Conservation (phyloP, 2,797 vertebrate species). For the Molossus molossus region DNA sequence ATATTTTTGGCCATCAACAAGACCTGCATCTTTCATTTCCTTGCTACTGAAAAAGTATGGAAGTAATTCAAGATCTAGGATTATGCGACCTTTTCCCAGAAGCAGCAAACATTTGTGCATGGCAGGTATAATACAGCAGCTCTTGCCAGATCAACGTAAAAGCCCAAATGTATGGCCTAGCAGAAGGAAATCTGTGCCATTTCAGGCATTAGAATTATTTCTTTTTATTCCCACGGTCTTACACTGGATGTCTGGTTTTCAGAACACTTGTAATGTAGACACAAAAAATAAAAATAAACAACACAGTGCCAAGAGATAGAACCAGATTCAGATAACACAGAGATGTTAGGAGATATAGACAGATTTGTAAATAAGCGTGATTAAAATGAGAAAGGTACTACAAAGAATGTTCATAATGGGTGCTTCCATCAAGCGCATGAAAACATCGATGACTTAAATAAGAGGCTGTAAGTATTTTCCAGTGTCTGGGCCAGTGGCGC, state of each 20-base stretch:
- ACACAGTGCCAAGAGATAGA: background rate
- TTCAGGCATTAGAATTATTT: background rate
- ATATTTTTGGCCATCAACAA: background rate
- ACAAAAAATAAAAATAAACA: constrained; percentile 1
- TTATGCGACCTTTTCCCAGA: background rate
- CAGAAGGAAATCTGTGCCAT: background rate
- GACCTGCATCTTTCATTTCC: background rate
- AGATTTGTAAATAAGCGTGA: background rate
- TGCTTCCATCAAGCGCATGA: background rate
- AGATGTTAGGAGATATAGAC: background rate
- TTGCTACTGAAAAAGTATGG: background rate
- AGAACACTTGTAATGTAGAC: background rate
- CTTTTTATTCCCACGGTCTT: background rate
- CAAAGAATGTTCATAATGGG: background rate
- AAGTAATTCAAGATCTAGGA: background rate
- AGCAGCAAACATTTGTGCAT: background rate
- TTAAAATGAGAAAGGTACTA: background rate
- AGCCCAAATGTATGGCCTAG: background rate
- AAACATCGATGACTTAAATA: background rate
- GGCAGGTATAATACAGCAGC: background rate
- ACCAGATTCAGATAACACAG: background rate
- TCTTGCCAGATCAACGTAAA: background rate
- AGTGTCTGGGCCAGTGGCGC: too few species aligned
- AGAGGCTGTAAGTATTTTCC: background rate
- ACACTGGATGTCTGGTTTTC: background rate